Evolutionary conservation across 2,888 invertebrate species (phyloP), one percentile per base, ranked within the genome.

Genomic region (Pomacea canaliculata): DNA sequence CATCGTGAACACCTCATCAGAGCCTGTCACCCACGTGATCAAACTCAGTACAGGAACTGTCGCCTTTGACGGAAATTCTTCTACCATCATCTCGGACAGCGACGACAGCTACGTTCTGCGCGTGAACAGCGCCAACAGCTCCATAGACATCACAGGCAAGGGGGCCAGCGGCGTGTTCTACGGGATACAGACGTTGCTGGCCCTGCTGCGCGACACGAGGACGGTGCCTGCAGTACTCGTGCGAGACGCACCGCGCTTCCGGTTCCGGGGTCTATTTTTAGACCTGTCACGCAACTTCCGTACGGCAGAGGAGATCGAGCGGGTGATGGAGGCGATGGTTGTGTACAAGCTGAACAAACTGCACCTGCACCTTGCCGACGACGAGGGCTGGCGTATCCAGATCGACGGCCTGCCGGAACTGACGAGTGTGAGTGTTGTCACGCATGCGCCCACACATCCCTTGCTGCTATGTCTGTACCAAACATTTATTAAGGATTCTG

Each of bases 301-400:
- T 51, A 67, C 78, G 0, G 84, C 85, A 27, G 79, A 79, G 16
- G 84, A 84, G 51, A 76, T 88, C 10, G 77, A 84, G 65, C 79
- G 81, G 60, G 69, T 89, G 46, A 77, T 90, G 49, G 84, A 85
- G 19, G 86, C 63, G 60, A 79, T 81, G 81, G 84, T 87, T 4
- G 84, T 82, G 83, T 90, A 89, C 81, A 90, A 90, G 78, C 62
- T 90, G 77, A 90, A 90, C 82, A 85, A 83, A 63, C 81, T 90
- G 0, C 90, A 90, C 73, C 80, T 90, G 5, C 90, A 90, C 76
- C 82, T 90, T 68, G 77, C 87, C 1, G 90, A 90, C 77, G 90
- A 90, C 75, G 88, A 90, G 75, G 90, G 88, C 1, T 90, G 90
- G 90, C 81, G 90, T 59, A 77, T 90, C 2, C 86, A 90, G 68